A percentile compares a stretch with the other conserved stretches of the same genome.
Evolutionary conservation across 2,113 vertebrate genomes (phyloP).

Genomic region (Clupea harengus): DNA sequence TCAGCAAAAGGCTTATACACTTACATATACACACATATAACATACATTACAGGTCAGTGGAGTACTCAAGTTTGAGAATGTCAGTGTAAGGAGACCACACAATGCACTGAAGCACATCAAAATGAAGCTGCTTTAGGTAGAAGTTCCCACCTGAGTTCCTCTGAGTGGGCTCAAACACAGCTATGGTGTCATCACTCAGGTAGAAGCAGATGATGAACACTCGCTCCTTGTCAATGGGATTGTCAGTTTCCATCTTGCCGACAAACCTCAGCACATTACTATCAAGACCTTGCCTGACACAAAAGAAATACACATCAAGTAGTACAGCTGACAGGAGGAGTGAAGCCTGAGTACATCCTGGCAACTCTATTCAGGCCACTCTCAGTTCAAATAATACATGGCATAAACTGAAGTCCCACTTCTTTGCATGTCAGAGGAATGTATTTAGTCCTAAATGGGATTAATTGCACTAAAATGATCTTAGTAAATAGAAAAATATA

Average conservation of each 20-base stretch:
- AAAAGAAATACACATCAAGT: not conserved
- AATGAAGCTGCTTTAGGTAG: not conserved
- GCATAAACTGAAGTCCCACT: not conserved
- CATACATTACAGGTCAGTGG: not conserved
- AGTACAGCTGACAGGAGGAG: not conserved
- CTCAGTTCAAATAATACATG: not conserved
- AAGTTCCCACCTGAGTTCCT: conserved; percentile 79
- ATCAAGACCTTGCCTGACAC: conserved; percentile 66
- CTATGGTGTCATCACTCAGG: conserved; percentile 82
- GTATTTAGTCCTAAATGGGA: not conserved
- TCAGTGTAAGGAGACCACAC: not conserved
- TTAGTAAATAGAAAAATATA: not conserved
- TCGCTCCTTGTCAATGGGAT: conserved; percentile 65
- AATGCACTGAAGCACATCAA: not conserved
- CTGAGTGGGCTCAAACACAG: conserved; percentile 76
- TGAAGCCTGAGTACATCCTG: not conserved
- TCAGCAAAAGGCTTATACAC: not conserved
- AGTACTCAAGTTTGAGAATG: not conserved
- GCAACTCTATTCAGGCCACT: not conserved
- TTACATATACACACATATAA: not conserved
- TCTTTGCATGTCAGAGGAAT: not conserved
- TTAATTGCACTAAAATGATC: not conserved
- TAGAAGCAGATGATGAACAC: conserved; percentile 83
- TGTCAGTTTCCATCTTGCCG: conserved; percentile 73
- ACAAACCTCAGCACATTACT: conserved; percentile 78